Base-by-base conservation (phyloP, 2,888 invertebrate genomes). In the Cecidostiba fungosa region DNA sequence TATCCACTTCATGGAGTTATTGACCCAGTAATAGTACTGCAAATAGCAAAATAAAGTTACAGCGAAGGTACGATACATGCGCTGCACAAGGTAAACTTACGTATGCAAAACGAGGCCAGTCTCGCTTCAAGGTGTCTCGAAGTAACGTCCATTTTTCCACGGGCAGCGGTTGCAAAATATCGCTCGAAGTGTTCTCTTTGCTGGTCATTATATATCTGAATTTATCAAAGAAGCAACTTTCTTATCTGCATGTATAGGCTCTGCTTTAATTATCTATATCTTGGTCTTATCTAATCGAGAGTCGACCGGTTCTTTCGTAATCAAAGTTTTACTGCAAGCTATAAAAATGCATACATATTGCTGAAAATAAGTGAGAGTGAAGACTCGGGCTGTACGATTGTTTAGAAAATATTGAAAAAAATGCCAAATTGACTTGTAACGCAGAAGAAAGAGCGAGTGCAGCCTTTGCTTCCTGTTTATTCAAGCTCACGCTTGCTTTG, bases 1-100 rank as follows among this genome's bases (percentile, higher is more conserved):
- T 1, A 90, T 84, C 92, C 94, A 94, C 26, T 89, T 87, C 73
- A 92, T 91, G 81, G 93, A 92, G 72, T 92, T 94, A 39, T 93
- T 91, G 32, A 95, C 88, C 19, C 59, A 23, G 23, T 19, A 62
- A n/a, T 26, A 26, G 26, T 26, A 62, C 23, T 10, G 23, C 23
- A 62, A 62, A 62, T 10, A n/a, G 62, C 10, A 23, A 26, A 12
- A 62, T 62, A 26, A 36, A 36, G 36, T 62, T 62, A 26, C 6
- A 62, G 0, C 12, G 10, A 62, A 0, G 16, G 16, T 1, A 47
- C 62, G 32, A 47, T 47, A 19, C 47, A 47, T 26, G 66, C 50
- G 47, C 8, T 43, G n/a, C 29, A 77, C 10, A 32, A 32, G 32
- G 32, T 3, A 32, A 23, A 78, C 69, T 43, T 66, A 78, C 79